phyloP scores from a whole-genome alignment of 2,888 invertebrate species.

The Meandrusa payeni region DNA sequence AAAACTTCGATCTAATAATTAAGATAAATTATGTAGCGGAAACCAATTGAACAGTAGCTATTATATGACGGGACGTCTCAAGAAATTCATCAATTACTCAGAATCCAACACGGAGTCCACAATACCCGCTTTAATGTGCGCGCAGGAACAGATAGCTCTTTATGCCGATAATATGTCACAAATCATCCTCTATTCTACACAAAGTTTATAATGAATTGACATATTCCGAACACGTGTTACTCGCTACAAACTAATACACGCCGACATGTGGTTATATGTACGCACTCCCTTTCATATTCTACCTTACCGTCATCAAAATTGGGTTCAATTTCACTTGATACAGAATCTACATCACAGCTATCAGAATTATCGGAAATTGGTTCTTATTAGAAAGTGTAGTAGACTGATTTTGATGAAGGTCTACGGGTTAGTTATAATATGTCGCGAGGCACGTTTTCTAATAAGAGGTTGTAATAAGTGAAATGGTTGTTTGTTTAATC shows the following conservation, averaged over 20 bases:
- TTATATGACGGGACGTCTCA: slow-evolving; percentile 37
- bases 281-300: slow-evolving; percentile 27
- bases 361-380: slow-evolving; percentile 34
- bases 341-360: slow-evolving; percentile 24
- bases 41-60: slow-evolving; percentile 54
- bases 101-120: slow-evolving; percentile 55
- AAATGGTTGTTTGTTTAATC: slow-evolving; percentile 31
- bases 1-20: background rate
- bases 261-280: slow-evolving; percentile 35
- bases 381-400: slow-evolving; percentile 33
- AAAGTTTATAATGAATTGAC: slow-evolving; percentile 80
- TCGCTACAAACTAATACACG: slow-evolving; percentile 38
- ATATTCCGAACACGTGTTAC: slow-evolving; percentile 75
- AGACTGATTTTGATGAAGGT: slow-evolving; percentile 32
- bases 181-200: slow-evolving; percentile 71
- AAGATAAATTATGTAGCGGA: slow-evolving; percentile 44
- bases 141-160: slow-evolving; percentile 67
- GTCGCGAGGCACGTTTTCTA: slow-evolving; percentile 35
- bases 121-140: slow-evolving; percentile 65
- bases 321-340: slow-evolving; percentile 28
- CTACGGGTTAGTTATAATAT: slow-evolving; percentile 30
- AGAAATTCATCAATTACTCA: slow-evolving; percentile 68
- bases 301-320: slow-evolving; percentile 29
- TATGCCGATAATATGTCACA: slow-evolving; percentile 77
- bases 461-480: slow-evolving; percentile 38